Evolutionary conservation across 2,888 invertebrate species (phyloP).

Genomic region (Pediacus dermestoides): DNA sequence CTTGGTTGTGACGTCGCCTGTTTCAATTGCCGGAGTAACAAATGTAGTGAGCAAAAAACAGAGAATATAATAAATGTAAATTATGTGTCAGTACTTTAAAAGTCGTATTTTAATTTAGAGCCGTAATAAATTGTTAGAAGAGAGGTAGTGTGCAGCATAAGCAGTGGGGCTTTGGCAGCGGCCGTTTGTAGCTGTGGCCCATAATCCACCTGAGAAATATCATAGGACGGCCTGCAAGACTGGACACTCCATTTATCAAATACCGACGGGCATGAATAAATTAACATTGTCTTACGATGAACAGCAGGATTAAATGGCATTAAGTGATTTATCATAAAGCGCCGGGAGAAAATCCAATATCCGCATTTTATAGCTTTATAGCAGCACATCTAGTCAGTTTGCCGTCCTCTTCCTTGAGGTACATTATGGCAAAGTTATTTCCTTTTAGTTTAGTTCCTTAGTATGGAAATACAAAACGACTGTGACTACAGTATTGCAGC

Average conservation of each 20-base stretch:
- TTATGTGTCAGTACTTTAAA: conserved; percentile 16
- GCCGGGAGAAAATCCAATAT: conserved; percentile 43
- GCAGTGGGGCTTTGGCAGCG: too few species aligned
- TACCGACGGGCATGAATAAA: conserved; percentile 43
- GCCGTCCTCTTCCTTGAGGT: too few species aligned
- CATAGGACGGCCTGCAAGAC: conserved; percentile 33
- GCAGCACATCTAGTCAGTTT: too few species aligned
- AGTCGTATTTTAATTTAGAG: conserved; percentile 23
- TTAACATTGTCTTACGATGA: conserved; percentile 44
- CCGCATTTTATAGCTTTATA: conserved; percentile 40
- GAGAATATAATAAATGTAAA: conserved; percentile 19
- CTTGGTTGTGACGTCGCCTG: too few species aligned
- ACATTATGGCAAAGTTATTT: too few species aligned
- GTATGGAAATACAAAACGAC: too few species aligned
- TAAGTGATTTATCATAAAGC: conserved; percentile 44
- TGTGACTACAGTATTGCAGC: too few species aligned
- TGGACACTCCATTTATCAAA: conserved; percentile 45
- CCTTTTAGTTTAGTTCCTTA: too few species aligned
- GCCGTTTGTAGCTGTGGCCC: conserved; percentile 6
- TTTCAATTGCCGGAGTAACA: conserved; percentile 6
- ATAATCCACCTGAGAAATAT: conserved; percentile 32
- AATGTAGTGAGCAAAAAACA: too few species aligned
- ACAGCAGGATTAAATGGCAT: conserved; percentile 43
- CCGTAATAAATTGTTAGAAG: conserved; percentile 24
- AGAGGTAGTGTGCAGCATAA: too few species aligned